phyloP scores from a whole-genome alignment of 2,113 vertebrate genomes.

The Chlamydotis undulata region DNA sequence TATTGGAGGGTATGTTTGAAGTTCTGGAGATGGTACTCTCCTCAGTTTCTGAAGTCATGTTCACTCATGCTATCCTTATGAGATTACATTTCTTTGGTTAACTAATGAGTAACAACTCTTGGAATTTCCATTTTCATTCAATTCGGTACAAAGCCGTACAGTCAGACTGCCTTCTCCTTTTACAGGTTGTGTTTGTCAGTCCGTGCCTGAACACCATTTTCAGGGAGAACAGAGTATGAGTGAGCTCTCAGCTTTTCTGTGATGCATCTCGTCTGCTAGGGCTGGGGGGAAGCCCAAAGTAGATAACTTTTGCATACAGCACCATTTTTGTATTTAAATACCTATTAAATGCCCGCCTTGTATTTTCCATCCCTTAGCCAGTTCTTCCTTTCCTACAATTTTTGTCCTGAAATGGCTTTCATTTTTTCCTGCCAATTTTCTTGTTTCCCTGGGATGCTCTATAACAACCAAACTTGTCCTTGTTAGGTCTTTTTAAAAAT shows the following conservation, averaged over 20 bases:
- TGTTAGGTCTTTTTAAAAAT: neutral
- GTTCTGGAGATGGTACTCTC: neutral
- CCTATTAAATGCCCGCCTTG: neutral
- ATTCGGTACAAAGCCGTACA: neutral
- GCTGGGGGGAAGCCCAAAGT: neutral
- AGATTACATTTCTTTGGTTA: neutral
- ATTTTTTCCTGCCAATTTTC: neutral
- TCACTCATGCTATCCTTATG: accelerated
- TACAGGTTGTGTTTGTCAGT: neutral
- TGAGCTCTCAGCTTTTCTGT: neutral
- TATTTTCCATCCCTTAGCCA: neutral
- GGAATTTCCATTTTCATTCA: neutral
- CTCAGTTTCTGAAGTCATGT: neutral
- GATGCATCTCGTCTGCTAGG: neutral
- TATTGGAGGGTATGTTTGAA: neutral
- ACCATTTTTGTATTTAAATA: neutral
- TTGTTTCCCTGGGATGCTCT: neutral
- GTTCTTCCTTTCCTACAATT: neutral
- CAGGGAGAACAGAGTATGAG: neutral
- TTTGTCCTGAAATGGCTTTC: neutral
- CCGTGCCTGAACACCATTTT: neutral
- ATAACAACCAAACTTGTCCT: neutral
- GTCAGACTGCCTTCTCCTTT: neutral
- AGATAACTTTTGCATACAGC: neutral
- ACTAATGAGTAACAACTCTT: neutral